A percentile compares a stretch with the other conserved stretches of the same genome.
These are phyloP conservation scores for Andrena praecox DNA, from an alignment of 2,888 invertebrate genomes.

Conservation along the genomic window DNA sequence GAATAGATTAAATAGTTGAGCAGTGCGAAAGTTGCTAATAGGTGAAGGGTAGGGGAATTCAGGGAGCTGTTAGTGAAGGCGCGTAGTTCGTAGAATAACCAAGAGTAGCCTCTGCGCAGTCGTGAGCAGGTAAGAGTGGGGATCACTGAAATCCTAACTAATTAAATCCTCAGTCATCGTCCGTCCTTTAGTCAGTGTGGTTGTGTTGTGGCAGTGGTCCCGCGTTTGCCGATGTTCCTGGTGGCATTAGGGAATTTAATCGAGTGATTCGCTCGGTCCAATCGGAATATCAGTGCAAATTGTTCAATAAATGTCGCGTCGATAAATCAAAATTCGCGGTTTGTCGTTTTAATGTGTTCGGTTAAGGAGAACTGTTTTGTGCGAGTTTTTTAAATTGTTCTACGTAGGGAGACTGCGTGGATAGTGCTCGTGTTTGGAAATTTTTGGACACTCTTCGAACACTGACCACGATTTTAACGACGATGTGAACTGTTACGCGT, in stretches of 20 bases:
- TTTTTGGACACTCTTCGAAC: not conserved
- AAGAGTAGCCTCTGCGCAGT: conserved; percentile 45
- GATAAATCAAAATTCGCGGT: not conserved
- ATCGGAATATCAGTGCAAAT: conserved; percentile 2
- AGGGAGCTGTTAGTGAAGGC: conserved; percentile 38
- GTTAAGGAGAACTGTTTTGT: not conserved
- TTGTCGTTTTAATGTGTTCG: not conserved
- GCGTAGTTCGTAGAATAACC: conserved; percentile 15
- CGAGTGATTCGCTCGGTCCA: not conserved
- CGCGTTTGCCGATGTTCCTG: not conserved
- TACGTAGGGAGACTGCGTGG: not conserved
- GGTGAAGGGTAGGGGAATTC: conserved; percentile 15
- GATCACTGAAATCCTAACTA: conserved; percentile 50
- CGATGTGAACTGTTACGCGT: conserved; percentile 6
- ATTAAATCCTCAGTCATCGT: conserved; percentile 61
- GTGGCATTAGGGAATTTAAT: conserved; percentile 11
- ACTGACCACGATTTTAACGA: not conserved
- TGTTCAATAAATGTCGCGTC: not conserved
- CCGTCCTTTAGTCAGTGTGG: conserved; percentile 34
- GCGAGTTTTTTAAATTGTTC: not conserved
- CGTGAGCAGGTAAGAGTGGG: conserved; percentile 42
- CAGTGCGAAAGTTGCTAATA: conserved; percentile 16
- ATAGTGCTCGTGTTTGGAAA: not conserved
- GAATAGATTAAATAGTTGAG: not conserved
- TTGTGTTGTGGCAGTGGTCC: not conserved